phyloP scores from a whole-genome alignment of 2,113 vertebrate genomes.

The Hyperoodon ampullatus region DNA sequence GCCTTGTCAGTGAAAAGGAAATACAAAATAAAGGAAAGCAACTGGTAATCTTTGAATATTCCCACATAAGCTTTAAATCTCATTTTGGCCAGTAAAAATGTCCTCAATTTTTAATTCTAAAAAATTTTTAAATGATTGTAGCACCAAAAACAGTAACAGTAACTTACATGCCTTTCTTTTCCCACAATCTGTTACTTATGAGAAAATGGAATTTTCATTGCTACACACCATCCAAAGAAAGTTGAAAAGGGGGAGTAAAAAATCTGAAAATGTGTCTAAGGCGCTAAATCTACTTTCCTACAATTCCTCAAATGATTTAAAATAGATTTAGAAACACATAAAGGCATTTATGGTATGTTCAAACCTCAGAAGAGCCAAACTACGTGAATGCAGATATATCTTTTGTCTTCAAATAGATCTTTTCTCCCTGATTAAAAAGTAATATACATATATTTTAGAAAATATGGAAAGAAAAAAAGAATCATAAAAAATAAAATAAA shows the following conservation, averaged over 20 bases:
- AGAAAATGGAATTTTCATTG: not conserved
- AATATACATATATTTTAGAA: not conserved
- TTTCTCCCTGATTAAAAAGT: not conserved
- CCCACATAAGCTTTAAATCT: not conserved
- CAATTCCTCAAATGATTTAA: not conserved
- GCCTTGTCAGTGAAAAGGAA: not conserved
- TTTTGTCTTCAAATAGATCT: not conserved
- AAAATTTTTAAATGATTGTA: not conserved
- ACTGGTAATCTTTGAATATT: not conserved
- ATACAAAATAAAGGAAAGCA: slow-evolving; percentile 5
- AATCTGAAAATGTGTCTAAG: not conserved
- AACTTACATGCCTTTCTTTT: not conserved
- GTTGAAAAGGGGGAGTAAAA: not conserved
- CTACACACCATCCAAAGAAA: not conserved
- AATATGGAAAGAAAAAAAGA: not conserved
- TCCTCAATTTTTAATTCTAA: not conserved
- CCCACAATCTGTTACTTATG: not conserved
- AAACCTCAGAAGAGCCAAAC: not conserved
- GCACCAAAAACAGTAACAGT: not conserved
- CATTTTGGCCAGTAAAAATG: slow-evolving; percentile 5
- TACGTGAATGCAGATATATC: not conserved
- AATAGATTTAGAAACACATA: not conserved
- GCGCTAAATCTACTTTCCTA: not conserved
- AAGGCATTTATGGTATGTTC: not conserved
- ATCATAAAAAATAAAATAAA: not conserved